Percentiles rank a stretch among this genome's conserved stretches.
phyloP scores from a whole-genome alignment of 1,140 invertebrate genomes.

The Orius insidiosus region DNA sequence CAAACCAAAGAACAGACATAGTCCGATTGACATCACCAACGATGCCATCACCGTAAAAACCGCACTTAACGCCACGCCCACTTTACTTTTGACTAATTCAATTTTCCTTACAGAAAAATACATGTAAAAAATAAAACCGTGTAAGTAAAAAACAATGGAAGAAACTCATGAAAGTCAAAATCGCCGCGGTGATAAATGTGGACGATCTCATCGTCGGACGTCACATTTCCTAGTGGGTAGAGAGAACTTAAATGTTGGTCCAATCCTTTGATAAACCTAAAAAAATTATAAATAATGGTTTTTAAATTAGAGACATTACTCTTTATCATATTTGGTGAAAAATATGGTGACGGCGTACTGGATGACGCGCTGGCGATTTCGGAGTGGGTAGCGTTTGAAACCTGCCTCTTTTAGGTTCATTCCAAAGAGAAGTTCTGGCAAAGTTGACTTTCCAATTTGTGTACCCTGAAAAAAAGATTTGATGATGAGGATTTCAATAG shows the following conservation, averaged over 20 bases:
- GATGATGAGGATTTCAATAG: no score
- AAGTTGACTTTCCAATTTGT: constrained; percentile 59
- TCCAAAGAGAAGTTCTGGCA: constrained; percentile 83
- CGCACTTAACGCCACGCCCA: constrained; percentile 71
- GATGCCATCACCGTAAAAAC: constrained; percentile 76
- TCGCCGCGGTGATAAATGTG: constrained; percentile 75
- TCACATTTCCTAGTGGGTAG: constrained; percentile 47
- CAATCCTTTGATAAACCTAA: constrained; percentile 60
- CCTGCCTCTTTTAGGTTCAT: constrained; percentile 78
- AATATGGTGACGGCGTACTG: constrained; percentile 82
- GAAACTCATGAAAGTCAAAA: constrained; percentile 70
- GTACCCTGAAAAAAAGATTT: no score
- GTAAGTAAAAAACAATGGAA: constrained; percentile 70
- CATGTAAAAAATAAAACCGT: constrained; percentile 74
- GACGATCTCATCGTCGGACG: constrained; percentile 23
- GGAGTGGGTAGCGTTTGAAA: constrained; percentile 67
- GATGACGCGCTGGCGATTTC: constrained; percentile 62
- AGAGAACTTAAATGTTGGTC: constrained; percentile 44
- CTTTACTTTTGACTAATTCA: constrained; percentile 79
- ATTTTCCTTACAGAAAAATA: constrained; percentile 93
- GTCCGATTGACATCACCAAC: constrained; percentile 79
- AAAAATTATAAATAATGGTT: no score
- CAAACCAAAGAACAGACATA: constrained; percentile 83
- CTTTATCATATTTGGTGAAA: constrained; percentile 57
- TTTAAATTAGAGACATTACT: no score